Conservation (phyloP, 1,140 invertebrate genomes). For the Atta colombica region DNA sequence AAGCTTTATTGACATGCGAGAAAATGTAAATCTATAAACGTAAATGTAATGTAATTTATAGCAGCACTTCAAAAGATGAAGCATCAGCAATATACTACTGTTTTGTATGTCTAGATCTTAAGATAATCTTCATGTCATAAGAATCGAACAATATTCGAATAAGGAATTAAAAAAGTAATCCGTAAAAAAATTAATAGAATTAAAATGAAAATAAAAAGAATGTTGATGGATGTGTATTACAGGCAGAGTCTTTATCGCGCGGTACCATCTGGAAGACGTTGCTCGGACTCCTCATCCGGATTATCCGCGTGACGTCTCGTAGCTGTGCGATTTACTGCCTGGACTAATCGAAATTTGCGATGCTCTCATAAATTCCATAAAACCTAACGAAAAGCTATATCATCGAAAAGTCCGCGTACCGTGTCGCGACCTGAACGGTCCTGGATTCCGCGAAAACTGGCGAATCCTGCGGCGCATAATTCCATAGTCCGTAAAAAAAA, state of each 20-base stretch:
- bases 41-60: no score
- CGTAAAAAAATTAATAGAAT: background rate
- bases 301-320: constrained; percentile 47
- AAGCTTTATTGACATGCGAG: no score
- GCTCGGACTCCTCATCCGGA: constrained; percentile 51
- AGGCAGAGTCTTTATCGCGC: constrained; percentile 7
- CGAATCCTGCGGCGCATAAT: constrained; percentile 71
- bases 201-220: background rate
- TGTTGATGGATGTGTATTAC: constrained; percentile 1
- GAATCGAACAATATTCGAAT: background rate
- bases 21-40: no score
- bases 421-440: constrained; percentile 1
- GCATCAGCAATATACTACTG: no score
- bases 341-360: constrained; percentile 45
- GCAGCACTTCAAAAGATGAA: no score
- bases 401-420: background rate
- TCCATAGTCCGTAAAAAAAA: constrained; percentile 61
- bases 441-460: constrained; percentile 70
- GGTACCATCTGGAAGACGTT: constrained; percentile 31
- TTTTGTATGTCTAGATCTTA: no score
- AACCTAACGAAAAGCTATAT: constrained; percentile 60
- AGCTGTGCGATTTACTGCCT: constrained; percentile 45
- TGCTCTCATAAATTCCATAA: constrained; percentile 54
- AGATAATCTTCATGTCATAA: background rate
- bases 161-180: constrained; percentile 6